Percentiles rank a stretch among this genome's conserved stretches.
These are phyloP conservation scores for Hydropsyche betteni DNA, from an alignment of 2,888 invertebrate species.

Conservation along the genomic window DNA sequence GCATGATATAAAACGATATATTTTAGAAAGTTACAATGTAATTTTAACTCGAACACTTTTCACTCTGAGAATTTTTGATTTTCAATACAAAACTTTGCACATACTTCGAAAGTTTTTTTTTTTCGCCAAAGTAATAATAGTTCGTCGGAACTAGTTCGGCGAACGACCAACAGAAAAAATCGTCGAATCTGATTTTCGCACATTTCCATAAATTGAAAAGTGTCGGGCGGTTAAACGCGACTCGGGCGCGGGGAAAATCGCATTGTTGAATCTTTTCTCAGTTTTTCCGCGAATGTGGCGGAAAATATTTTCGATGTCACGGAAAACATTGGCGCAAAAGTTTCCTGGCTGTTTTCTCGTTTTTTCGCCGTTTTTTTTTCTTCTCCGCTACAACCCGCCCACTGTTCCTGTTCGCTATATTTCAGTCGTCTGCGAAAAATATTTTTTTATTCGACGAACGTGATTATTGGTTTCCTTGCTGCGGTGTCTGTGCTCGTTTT, in stretches of 20 bases:
- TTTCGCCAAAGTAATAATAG: no score
- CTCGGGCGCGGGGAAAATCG: neutral
- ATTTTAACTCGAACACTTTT: no score
- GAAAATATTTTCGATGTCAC: slow-evolving; percentile 28
- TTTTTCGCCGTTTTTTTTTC: no score
- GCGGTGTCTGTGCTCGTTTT: slow-evolving; percentile 4
- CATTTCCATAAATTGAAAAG: slow-evolving; percentile 5
- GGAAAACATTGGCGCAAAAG: slow-evolving; percentile 26
- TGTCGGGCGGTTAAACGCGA: neutral
- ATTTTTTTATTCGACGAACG: slow-evolving; percentile 30
- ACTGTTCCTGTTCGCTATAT: no score
- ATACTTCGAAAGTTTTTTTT: no score
- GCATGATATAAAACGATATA: no score
- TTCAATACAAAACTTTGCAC: slow-evolving; percentile 1
- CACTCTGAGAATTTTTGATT: neutral
- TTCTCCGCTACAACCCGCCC: no score
- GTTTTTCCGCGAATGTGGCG: neutral
- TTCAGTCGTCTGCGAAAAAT: slow-evolving; percentile 9
- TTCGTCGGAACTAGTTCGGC: no score
- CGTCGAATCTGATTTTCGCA: neutral
- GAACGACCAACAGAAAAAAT: neutral
- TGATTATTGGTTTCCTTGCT: slow-evolving; percentile 33
- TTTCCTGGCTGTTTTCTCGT: neutral
- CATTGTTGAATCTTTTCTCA: slow-evolving; percentile 15
- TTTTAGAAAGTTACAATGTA: no score